Percentiles rank a stretch among this genome's conserved stretches.
phyloP scores from a whole-genome alignment of 2,888 invertebrate species.

The Meliscaeva auricollis region DNA sequence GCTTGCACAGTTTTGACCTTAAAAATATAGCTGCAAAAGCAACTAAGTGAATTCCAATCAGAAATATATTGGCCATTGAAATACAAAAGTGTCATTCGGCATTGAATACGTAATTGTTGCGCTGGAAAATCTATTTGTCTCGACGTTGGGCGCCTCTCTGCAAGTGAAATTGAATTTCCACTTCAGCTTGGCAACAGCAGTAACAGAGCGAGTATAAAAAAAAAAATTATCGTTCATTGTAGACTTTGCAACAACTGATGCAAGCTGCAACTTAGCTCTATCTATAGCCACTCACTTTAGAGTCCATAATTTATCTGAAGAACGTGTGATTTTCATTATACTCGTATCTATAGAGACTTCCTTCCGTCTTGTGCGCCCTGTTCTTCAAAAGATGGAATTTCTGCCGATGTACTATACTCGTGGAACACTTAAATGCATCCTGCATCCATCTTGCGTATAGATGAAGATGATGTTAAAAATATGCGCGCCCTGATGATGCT shows the following conservation, averaged over 20 bases:
- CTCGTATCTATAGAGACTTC: conserved; percentile 40
- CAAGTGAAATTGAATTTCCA: conserved; percentile 64
- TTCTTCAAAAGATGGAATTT: conserved; percentile 35
- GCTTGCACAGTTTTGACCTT: conserved; percentile 61
- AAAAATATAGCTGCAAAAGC: conserved; percentile 35
- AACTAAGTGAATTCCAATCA: conserved; percentile 53
- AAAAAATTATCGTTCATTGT: background rate
- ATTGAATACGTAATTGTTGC: conserved; percentile 51
- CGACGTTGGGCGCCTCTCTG: conserved; percentile 52
- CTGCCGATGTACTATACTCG: conserved; percentile 16
- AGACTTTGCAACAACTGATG: conserved; percentile 22
- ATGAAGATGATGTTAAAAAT: conserved; percentile 40
- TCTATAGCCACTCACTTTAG: conserved; percentile 45
- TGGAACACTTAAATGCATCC: conserved; percentile 68
- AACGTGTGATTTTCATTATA: conserved; percentile 73
- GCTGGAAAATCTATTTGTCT: conserved; percentile 46
- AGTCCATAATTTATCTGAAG: conserved; percentile 64
- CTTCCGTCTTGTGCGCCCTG: conserved; percentile 62
- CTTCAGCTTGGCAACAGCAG: conserved; percentile 28
- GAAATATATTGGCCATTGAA: conserved; percentile 53
- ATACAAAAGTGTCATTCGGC: conserved; percentile 51
- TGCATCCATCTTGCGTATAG: conserved; percentile 46
- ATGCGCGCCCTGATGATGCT: conserved; percentile 19
- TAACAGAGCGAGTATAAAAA: conserved; percentile 7
- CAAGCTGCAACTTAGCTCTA: conserved; percentile 25